Percentiles rank a stretch among this genome's conserved stretches.
These are phyloP conservation scores for Okapia johnstoni DNA, from an alignment of 2,113 vertebrate genomes.

Conservation along the genomic window DNA sequence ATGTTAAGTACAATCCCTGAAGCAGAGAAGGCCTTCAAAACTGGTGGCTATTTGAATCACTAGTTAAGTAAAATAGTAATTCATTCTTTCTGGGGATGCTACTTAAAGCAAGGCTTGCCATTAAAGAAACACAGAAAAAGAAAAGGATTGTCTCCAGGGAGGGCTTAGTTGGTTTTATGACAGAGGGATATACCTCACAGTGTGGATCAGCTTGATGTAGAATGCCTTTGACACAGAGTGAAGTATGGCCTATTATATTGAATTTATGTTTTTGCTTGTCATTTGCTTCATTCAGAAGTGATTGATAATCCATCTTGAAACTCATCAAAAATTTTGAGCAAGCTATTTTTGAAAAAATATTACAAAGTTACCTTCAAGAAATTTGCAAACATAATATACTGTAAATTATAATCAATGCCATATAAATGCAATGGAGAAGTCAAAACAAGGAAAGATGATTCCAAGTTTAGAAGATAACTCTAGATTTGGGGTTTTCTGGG, in stretches of 20 bases:
- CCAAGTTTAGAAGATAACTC: not conserved
- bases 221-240: not conserved
- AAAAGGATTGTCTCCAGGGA: not conserved
- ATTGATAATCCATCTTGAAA: slow-evolving; percentile 20
- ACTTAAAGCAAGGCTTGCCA: not conserved
- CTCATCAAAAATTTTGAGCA: slow-evolving; percentile 1
- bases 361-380: not conserved
- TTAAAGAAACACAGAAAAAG: not conserved
- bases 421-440: slow-evolving; percentile 11
- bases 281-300: not conserved
- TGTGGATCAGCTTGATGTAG: not conserved
- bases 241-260: not conserved
- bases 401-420: not conserved
- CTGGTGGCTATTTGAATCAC: not conserved
- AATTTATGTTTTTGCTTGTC: slow-evolving; percentile 9
- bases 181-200: not conserved
- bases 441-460: not conserved
- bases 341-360: not conserved
- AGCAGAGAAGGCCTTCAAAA: not conserved
- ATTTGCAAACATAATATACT: not conserved
- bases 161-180: not conserved
- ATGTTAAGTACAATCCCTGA: not conserved
- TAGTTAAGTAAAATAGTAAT: not conserved
- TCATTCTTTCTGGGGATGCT: not conserved
- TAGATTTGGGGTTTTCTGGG: not conserved